These are phyloP conservation scores for Galleria mellonella DNA, from an alignment of 1,140 invertebrate genomes.

Conservation along the genomic window DNA sequence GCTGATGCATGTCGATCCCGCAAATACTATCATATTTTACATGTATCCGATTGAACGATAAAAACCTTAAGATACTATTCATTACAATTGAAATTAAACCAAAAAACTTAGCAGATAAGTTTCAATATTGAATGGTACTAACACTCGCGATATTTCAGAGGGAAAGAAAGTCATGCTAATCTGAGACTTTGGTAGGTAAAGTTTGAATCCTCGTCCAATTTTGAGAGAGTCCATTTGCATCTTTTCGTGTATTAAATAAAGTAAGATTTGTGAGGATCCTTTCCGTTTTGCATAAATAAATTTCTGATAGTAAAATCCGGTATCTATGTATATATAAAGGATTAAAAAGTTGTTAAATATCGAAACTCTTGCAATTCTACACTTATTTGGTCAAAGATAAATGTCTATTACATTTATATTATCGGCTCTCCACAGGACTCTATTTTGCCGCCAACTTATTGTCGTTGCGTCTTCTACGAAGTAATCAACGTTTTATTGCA, in stretches of 20 bases:
- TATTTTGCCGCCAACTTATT: constrained; percentile 37
- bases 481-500: constrained; percentile 64
- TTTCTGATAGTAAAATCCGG: no score
- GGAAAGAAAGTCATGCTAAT: constrained; percentile 5
- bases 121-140: not conserved
- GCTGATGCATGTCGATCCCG: constrained; percentile 30
- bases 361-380: no score
- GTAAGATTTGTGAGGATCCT: constrained; percentile 13
- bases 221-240: constrained; percentile 47
- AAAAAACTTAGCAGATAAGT: not conserved
- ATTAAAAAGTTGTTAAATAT: no score
- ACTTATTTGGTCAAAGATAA: no score
- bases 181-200: constrained; percentile 40
- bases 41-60: constrained; percentile 4
- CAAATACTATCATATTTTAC: constrained; percentile 42
- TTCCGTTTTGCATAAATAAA: not conserved
- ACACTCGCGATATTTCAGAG: not conserved
- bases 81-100: constrained; percentile 1
- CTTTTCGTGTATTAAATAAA: constrained; percentile 37
- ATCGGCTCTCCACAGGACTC: constrained; percentile 43
- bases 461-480: constrained; percentile 21
- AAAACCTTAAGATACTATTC: not conserved
- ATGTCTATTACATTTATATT: constrained; percentile 8
- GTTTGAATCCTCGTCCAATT: constrained; percentile 45
- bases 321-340: no score